These are phyloP conservation scores for Loris lydekkerianus DNA, from an alignment of 2,797 vertebrate species.

Conservation along the genomic window DNA sequence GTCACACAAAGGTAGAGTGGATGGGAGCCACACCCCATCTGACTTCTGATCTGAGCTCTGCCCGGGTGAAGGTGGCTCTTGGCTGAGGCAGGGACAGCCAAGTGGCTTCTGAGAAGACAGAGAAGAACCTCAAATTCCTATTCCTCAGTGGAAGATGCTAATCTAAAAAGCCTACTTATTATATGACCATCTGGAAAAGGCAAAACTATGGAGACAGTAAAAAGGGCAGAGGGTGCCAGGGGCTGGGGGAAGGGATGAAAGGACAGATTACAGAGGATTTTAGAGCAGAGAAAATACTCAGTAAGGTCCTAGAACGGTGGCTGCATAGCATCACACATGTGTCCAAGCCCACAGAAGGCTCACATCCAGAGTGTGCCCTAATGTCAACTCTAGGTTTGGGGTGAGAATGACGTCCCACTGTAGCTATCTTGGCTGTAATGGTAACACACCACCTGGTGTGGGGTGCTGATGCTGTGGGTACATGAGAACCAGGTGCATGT, in stretches of 20 bases:
- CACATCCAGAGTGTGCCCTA: not conserved
- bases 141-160: not conserved
- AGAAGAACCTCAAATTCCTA: not conserved
- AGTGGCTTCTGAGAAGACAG: not conserved
- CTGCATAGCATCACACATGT: not conserved
- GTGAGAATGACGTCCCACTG: rapidly evolving
- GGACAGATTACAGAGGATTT: not conserved
- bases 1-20: not conserved
- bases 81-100: not conserved
- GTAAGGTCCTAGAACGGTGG: too few relatives aligned
- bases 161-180: not conserved
- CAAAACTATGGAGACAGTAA: not conserved
- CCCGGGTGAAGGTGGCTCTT: rapidly evolving
- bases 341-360: not conserved
- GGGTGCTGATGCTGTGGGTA: not conserved
- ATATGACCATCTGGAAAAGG: not conserved
- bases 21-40: rapidly evolving
- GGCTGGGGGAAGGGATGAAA: not conserved
- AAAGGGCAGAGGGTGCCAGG: not conserved
- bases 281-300: not conserved
- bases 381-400: rapidly evolving
- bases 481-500: too few relatives aligned
- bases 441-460: not conserved
- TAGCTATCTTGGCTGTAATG: not conserved
- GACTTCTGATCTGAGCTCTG: too few relatives aligned